Conservation (phyloP, 1,140 invertebrate species). For the Diabrotica virgifera region DNA sequence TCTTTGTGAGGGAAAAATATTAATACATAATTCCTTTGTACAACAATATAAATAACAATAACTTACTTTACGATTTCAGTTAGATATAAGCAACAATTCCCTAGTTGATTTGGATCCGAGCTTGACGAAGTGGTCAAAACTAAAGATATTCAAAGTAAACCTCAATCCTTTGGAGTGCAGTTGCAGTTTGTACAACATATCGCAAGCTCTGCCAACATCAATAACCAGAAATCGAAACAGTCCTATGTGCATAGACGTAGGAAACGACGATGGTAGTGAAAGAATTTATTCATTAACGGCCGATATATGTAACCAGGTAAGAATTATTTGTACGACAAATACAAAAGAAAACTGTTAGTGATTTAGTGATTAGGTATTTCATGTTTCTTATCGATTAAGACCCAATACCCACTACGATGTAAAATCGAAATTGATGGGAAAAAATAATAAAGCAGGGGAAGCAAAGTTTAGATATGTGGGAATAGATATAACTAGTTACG, state of each 20-base stretch:
- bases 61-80: conserved; percentile 42
- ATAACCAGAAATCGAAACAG: conserved; percentile 34
- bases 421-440: no score
- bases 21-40: no score
- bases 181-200: conserved; percentile 51
- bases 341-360: neutral
- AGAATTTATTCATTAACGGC: conserved; percentile 23
- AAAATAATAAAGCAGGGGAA: no score
- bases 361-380: no score
- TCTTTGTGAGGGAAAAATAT: no score
- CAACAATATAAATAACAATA: no score
- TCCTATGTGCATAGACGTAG: conserved; percentile 36
- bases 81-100: conserved; percentile 50
- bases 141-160: conserved; percentile 49
- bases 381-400: no score
- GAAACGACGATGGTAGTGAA: conserved; percentile 20
- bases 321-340: neutral
- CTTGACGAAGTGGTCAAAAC: conserved; percentile 36
- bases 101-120: conserved; percentile 31
- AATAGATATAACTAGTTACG: no score
- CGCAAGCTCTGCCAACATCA: conserved; percentile 23
- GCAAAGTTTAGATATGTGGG: no score
- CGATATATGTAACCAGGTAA: neutral
- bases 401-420: no score
- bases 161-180: conserved; percentile 61